phyloP scores from a whole-genome alignment of 1,140 invertebrate genomes.

The Aphidius ervi region DNA sequence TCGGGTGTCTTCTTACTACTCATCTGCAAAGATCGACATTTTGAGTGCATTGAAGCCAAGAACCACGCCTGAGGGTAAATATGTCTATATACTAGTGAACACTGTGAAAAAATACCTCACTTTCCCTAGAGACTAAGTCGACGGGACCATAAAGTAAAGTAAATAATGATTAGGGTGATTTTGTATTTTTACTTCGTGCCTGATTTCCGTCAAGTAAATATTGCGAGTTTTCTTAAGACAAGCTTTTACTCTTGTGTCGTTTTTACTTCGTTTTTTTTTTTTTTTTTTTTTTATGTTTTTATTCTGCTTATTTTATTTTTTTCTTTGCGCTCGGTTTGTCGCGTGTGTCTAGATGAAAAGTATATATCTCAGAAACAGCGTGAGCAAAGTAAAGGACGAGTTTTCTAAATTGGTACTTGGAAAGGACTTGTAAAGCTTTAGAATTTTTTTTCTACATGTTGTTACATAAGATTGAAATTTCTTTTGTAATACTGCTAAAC shows the following conservation, averaged over 20 bases:
- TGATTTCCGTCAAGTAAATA: conserved; percentile 46
- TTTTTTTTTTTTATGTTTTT: background rate
- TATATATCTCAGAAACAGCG: conserved; percentile 17
- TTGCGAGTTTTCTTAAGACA: conserved; percentile 47
- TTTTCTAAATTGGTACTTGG: conserved; percentile 22
- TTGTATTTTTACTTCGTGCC: conserved; percentile 47
- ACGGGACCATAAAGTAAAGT: conserved; percentile 36
- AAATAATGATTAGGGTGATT: conserved; percentile 48
- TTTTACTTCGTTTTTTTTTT: conserved; percentile 4
- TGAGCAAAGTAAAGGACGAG: conserved; percentile 22
- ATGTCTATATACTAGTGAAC: conserved; percentile 13
- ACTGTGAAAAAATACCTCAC: conserved; percentile 2
- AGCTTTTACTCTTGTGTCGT: conserved; percentile 2
- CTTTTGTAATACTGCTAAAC: background rate
- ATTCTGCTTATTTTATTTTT: conserved; percentile 4
- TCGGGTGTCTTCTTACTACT: conserved; percentile 21
- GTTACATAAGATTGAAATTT: conserved; percentile 20
- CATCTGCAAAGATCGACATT: conserved; percentile 26
- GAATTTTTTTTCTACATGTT: conserved; percentile 23
- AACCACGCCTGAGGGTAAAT: conserved; percentile 16
- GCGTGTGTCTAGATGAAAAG: conserved; percentile 11
- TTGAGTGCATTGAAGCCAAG: conserved; percentile 29
- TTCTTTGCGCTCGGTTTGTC: conserved; percentile 8
- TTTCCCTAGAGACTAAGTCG: conserved; percentile 13
- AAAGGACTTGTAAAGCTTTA: conserved; percentile 14